Percentiles rank a stretch among this genome's conserved stretches.
Conservation (phyloP, 2,888 invertebrate species). For the Cloeon dipterum region DNA sequence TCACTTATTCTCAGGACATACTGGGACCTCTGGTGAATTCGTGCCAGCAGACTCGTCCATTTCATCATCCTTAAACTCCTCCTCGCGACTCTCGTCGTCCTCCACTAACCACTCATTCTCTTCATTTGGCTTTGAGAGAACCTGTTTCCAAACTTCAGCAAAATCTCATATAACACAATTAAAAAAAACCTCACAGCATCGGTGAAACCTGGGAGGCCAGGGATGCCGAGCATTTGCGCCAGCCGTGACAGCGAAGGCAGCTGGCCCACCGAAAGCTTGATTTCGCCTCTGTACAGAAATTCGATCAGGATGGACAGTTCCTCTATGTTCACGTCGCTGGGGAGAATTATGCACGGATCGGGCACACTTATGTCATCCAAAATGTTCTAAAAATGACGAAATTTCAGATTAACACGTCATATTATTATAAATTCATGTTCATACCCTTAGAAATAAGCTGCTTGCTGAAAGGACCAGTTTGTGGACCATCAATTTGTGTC, state of each 20-base stretch:
- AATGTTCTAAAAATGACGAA: slow-evolving; percentile 14
- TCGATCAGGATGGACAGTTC: slow-evolving; percentile 18
- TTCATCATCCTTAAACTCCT: neutral
- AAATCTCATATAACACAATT: neutral
- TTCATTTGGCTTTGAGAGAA: slow-evolving; percentile 1
- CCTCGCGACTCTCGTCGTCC: too few species aligned
- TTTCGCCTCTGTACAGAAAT: slow-evolving; percentile 19
- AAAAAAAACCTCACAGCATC: neutral
- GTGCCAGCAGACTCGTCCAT: too few species aligned
- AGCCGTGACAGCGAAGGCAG: slow-evolving; percentile 17
- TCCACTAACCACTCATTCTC: neutral
- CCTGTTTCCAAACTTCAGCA: neutral
- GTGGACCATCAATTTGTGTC: slow-evolving; percentile 20
- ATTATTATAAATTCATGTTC: neutral
- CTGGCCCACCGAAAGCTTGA: slow-evolving; percentile 16
- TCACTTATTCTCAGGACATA: too few species aligned
- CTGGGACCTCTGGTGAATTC: too few species aligned
- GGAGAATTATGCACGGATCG: slow-evolving; percentile 18
- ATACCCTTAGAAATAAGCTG: slow-evolving; percentile 22
- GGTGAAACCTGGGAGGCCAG: slow-evolving; percentile 17
- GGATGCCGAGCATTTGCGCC: slow-evolving; percentile 18
- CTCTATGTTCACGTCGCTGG: slow-evolving; percentile 17
- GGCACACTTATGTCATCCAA: slow-evolving; percentile 16
- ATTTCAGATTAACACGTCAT: neutral
- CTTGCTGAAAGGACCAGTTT: slow-evolving; percentile 23